Evolutionary conservation across 2,797 vertebrate species (phyloP).

Genomic region (Pangasius macronema): DNA sequence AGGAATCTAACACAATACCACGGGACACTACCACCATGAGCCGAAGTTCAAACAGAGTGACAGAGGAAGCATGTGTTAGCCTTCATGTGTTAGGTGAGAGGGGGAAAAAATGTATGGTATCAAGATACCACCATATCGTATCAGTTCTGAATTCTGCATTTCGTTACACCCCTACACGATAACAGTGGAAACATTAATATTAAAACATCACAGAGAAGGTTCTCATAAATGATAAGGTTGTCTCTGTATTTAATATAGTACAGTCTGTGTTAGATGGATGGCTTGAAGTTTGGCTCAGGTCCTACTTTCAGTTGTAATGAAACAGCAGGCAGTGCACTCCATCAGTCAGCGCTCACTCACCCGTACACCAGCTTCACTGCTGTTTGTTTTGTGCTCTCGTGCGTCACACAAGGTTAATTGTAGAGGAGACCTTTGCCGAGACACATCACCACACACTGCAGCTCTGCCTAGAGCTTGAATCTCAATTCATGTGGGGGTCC

Average conservation of each 20-base stretch:
- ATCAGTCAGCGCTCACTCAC: constrained; percentile 11
- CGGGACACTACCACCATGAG: too few species aligned
- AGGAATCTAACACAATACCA: too few species aligned
- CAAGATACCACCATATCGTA: background rate
- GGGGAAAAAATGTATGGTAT: background rate
- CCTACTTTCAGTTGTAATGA: background rate
- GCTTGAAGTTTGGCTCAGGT: constrained; percentile 19
- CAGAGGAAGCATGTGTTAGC: background rate
- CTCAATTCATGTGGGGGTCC: background rate
- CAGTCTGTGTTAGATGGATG: background rate
- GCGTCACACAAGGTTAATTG: constrained; percentile 73
- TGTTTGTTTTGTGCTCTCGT: constrained; percentile 64
- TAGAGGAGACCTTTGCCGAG: constrained; percentile 62
- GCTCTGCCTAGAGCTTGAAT: background rate
- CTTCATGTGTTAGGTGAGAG: background rate
- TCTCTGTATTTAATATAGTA: background rate
- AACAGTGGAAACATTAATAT: background rate
- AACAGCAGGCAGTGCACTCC: constrained; percentile 8
- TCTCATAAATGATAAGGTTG: background rate
- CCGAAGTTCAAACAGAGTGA: background rate
- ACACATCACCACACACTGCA: constrained; percentile 62
- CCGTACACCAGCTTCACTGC: background rate
- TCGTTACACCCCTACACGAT: background rate
- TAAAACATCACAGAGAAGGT: background rate
- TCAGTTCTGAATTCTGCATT: background rate